Conservation (phyloP, 2,113 vertebrate genomes). For the Narcine bancroftii region DNA sequence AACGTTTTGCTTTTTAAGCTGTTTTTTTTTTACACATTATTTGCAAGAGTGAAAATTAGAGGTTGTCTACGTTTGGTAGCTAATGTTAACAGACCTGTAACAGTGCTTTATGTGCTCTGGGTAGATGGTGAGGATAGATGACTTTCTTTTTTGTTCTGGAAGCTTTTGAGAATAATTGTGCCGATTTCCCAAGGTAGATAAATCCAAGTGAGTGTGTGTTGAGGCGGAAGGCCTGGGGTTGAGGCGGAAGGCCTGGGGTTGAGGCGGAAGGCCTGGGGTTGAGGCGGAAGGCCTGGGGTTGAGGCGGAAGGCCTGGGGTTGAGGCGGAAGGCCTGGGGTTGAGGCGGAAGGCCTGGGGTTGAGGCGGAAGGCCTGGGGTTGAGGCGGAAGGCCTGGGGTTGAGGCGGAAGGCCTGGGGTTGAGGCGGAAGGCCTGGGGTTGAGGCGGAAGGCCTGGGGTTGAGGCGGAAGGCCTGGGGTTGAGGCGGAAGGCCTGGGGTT, state of each 20-base stretch:
- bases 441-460: background rate
- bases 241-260: too few species aligned
- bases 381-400: background rate
- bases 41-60: background rate
- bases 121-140: background rate
- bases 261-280: background rate
- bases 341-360: background rate
- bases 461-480: background rate
- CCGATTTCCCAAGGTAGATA: background rate
- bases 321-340: background rate
- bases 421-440: background rate
- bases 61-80: background rate
- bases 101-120: background rate
- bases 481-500: background rate
- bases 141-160: background rate
- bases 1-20: too few species aligned
- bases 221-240: too few species aligned
- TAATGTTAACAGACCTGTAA: background rate
- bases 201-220: background rate
- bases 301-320: background rate
- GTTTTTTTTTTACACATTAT: background rate
- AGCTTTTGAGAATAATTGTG: background rate
- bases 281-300: background rate
- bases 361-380: background rate
- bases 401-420: background rate